phyloP scores from a whole-genome alignment of 1,140 invertebrate species.

The Holcopasites calliopsidis region DNA sequence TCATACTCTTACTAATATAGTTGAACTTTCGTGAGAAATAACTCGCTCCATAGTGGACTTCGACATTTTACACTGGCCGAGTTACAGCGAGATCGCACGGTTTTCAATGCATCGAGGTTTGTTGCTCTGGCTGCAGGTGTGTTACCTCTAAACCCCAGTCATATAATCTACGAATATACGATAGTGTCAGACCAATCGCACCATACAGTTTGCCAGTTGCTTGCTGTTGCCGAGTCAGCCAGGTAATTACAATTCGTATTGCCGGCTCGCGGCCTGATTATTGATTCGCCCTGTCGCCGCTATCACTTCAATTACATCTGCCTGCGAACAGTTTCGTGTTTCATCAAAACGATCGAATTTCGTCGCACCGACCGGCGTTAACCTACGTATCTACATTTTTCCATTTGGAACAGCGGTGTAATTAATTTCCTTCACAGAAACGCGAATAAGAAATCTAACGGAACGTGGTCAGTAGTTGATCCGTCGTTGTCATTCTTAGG shows the following conservation, averaged over 20 bases:
- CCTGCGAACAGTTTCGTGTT: background rate
- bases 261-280: background rate
- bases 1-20: too few species aligned
- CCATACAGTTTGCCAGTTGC: background rate
- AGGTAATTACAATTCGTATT: conserved; percentile 6
- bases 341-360: too few species aligned
- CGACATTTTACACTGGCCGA: background rate
- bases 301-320: background rate
- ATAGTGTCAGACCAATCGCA: background rate
- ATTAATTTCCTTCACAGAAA: too few species aligned
- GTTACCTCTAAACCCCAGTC: background rate
- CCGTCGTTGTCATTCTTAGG: too few species aligned
- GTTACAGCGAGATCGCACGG: background rate
- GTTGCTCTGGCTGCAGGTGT: background rate
- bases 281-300: background rate
- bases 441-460: too few species aligned
- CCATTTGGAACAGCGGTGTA: too few species aligned
- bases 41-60: too few species aligned
- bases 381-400: too few species aligned
- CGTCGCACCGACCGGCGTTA: too few species aligned
- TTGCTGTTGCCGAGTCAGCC: background rate
- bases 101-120: background rate
- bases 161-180: conserved; percentile 1
- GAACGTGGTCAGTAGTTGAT: too few species aligned
- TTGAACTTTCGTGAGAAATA: background rate